Base-by-base conservation (phyloP, 1,140 invertebrate species). In the Camponotus pennsylvanicus region DNA sequence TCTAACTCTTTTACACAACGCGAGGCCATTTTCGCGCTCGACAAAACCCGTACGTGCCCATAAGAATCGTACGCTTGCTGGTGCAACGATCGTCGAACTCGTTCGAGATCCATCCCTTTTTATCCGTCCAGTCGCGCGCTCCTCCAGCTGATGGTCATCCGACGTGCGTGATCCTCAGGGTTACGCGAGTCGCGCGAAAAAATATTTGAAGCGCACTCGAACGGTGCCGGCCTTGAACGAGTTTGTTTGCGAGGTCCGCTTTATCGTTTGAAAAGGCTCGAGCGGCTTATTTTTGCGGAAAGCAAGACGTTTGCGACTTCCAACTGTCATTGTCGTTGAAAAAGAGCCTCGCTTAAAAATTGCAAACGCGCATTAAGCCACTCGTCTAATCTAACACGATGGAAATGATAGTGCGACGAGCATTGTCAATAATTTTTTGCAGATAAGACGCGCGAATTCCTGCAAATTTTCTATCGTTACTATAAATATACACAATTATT, bases 171-270 rank as follows among this genome's bases (percentile, higher is more conserved):
- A 49, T 78, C 67, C 76, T 90, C 85, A 85, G 86, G 86, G 77
- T 90, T 82, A 82, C 27, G 64, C 78, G 69, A 91, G 88, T 91
- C 77, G 89, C 79, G 89, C 70, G 89, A 93, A 93, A 27, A 94
- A 93, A 91, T 85, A 89, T 93, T 93, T 89, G 92, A 91, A 92
- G 92, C 91, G 90, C 92, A 88, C 92, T 92, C 88, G 89, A 92
- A 91, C 90, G 3, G 82, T 27, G 0, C 71, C 88, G 91, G 87
- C 93, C 92, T 93, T 92, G 89, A 76, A 87, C 91, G 88, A 86
- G 84, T 88, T 83, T 92, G 88, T 92, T 92, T 91, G 90, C 89
- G 73, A 92, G 93, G 91, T 88, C 90, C 90, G 87, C 78, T 89
- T 93, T 93, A 93, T 93, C 93, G 76, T 73, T 27, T 5, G 55